A percentile compares a stretch with the other conserved stretches of the same genome.
Evolutionary conservation across 2,888 invertebrate species (phyloP).

Genomic region (Drosophila pseudotalamancana): DNA sequence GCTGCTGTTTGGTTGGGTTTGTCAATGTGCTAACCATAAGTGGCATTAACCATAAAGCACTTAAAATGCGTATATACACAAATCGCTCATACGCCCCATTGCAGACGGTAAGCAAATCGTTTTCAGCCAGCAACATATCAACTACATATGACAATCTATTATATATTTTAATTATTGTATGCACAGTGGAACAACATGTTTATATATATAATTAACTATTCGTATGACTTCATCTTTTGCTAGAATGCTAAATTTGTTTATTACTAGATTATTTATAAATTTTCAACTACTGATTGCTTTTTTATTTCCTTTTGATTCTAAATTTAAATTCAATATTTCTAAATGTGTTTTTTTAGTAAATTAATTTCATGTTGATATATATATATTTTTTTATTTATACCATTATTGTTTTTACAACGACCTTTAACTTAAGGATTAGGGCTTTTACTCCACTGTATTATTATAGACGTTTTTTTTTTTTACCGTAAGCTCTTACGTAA

Average conservation of each 20-base stretch:
- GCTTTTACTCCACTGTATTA: conserved; percentile 43
- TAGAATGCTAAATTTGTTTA: too few relatives aligned
- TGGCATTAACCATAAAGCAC: conserved; percentile 65
- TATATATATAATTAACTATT: not conserved
- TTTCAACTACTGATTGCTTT: too few relatives aligned
- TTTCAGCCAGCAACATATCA: conserved; percentile 33
- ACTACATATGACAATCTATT: conserved; percentile 41
- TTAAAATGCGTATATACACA: conserved; percentile 49
- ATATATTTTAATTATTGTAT: conserved; percentile 49
- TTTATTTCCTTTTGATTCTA: too few relatives aligned
- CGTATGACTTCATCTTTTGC: too few relatives aligned
- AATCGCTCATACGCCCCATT: conserved; percentile 59
- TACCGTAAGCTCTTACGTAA: conserved; percentile 43
- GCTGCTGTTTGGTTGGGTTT: conserved; percentile 31
- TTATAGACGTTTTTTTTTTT: conserved; percentile 12
- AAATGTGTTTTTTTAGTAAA: too few relatives aligned
- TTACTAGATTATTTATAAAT: not conserved
- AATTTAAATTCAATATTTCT: too few relatives aligned
- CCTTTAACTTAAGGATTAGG: too few relatives aligned
- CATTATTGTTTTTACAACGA: too few relatives aligned
- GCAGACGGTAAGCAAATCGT: conserved; percentile 25
- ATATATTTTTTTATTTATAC: too few relatives aligned
- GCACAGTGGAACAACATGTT: conserved; percentile 25
- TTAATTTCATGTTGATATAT: too few relatives aligned
- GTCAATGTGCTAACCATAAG: conserved; percentile 58